Conservation (phyloP, 2,113 vertebrate species). For the Eulacestoma nigropectus region DNA sequence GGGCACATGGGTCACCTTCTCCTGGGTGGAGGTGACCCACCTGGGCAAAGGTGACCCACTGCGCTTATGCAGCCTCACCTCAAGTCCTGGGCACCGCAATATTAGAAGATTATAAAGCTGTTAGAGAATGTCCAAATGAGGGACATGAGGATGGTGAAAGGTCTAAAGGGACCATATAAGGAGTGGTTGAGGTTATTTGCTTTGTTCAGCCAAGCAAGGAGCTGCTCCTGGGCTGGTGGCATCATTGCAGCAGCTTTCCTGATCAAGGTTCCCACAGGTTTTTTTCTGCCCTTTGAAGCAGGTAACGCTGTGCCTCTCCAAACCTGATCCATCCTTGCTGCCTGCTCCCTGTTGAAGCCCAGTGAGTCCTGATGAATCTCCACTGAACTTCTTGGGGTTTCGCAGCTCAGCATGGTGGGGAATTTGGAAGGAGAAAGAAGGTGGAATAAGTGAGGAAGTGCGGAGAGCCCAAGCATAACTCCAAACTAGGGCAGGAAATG, state of each 20-base stretch:
- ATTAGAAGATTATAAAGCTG: neutral
- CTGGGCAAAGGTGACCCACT: neutral
- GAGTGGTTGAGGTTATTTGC: neutral
- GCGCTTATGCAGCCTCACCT: neutral
- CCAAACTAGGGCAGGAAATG: slow-evolving; percentile 44
- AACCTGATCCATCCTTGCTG: neutral
- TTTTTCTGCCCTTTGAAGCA: neutral
- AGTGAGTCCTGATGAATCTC: neutral
- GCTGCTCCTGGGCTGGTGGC: neutral
- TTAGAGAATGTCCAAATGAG: neutral
- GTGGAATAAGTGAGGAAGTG: neutral
- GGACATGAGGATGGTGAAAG: neutral
- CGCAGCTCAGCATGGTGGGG: neutral
- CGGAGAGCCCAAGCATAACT: neutral
- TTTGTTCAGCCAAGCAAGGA: neutral
- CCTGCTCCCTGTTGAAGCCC: neutral
- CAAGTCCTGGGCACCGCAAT: neutral
- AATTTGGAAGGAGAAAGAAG: neutral
- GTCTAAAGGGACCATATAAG: neutral
- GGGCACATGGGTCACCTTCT: neutral
- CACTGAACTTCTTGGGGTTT: rapidly evolving
- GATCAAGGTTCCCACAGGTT: rapidly evolving
- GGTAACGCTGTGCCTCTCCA: rapidly evolving
- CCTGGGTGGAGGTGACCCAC: neutral
- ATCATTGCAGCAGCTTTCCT: neutral